Evolutionary conservation across 2,113 vertebrate genomes (phyloP).

Genomic region (Pholis gunnellus): DNA sequence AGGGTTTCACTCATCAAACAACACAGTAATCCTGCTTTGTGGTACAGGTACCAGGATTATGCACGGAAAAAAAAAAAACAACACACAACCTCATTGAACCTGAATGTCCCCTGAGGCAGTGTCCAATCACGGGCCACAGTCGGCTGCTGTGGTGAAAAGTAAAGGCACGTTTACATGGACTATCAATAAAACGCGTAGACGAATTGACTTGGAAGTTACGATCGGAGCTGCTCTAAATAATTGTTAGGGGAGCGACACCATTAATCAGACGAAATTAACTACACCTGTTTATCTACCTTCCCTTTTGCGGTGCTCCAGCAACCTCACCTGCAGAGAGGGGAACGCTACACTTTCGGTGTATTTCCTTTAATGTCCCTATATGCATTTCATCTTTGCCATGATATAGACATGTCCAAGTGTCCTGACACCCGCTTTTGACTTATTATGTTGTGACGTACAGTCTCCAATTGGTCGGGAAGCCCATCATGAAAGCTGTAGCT

Average conservation of each 20-base stretch:
- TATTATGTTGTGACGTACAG: rapidly evolving
- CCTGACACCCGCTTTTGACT: background rate
- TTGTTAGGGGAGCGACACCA: background rate
- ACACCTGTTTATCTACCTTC: slow-evolving; percentile 21
- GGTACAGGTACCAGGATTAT: background rate
- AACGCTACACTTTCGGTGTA: background rate
- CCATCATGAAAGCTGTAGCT: slow-evolving; percentile 37
- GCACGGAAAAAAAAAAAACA: background rate
- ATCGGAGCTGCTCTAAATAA: background rate
- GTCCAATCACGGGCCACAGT: background rate
- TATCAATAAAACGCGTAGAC: background rate
- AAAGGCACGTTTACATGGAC: background rate
- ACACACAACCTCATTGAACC: background rate
- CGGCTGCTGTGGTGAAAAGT: background rate
- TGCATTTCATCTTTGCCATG: background rate
- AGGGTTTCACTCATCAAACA: background rate
- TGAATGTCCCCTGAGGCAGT: background rate
- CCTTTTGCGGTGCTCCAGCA: background rate
- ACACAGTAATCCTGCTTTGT: background rate
- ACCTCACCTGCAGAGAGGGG: background rate
- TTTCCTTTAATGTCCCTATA: background rate
- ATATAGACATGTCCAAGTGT: background rate
- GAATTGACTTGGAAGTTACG: background rate
- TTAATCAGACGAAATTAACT: slow-evolving; percentile 36
- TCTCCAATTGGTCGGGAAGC: background rate